phyloP scores from a whole-genome alignment of 2,113 vertebrate genomes.

The Carassius carassius region DNA sequence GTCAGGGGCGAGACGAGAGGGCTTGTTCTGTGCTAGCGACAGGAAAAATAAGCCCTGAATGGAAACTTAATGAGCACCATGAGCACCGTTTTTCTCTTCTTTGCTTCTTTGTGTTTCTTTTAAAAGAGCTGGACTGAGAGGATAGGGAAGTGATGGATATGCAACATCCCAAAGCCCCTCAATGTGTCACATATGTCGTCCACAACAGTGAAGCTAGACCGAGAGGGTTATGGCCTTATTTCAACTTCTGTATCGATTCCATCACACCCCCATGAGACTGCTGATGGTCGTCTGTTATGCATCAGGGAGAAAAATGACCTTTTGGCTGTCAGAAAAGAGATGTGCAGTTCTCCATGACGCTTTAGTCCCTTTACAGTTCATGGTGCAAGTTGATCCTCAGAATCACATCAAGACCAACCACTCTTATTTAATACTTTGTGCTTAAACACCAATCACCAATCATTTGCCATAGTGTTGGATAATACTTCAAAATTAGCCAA shows the following conservation, averaged over 20 bases:
- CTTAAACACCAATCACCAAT: background rate
- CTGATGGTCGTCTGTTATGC: slow-evolving; percentile 18
- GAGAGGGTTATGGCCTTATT: slow-evolving; percentile 33
- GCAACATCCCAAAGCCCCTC: slow-evolving; percentile 2
- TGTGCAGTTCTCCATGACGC: background rate
- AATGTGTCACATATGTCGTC: slow-evolving; percentile 26
- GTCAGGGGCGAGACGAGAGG: background rate
- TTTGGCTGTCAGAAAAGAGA: slow-evolving; percentile 5
- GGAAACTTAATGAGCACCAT: slow-evolving; percentile 30
- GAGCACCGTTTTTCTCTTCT: slow-evolving; percentile 21
- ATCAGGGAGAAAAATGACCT: background rate
- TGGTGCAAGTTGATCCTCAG: background rate
- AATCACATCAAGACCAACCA: background rate
- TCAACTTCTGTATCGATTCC: slow-evolving; percentile 41
- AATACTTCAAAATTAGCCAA: background rate
- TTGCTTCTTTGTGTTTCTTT: slow-evolving; percentile 14
- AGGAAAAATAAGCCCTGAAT: slow-evolving; percentile 13
- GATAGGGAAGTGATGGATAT: background rate
- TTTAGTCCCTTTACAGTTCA: background rate
- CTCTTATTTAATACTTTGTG: background rate
- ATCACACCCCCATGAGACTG: slow-evolving; percentile 36
- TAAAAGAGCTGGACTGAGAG: background rate
- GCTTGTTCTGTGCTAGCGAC: slow-evolving; percentile 9
- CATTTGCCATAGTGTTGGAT: background rate
- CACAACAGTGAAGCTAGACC: background rate